phyloP scores from a whole-genome alignment of 1,140 invertebrate genomes.

The Bradynema listronoti region DNA sequence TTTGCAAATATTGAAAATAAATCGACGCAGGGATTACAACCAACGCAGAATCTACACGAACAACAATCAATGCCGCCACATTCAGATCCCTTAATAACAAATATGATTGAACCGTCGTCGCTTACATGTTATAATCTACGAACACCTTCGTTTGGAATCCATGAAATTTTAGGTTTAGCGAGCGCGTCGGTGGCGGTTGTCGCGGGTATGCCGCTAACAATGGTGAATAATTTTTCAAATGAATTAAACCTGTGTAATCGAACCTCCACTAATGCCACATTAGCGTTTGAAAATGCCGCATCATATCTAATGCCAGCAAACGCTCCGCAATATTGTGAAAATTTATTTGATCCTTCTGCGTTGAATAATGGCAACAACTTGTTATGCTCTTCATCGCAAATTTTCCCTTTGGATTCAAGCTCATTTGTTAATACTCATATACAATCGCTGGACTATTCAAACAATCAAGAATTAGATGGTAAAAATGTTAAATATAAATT shows the following conservation, averaged over 20 bases:
- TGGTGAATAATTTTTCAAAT: not conserved
- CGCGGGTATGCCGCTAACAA: constrained; percentile 6
- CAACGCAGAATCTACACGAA: too few species aligned
- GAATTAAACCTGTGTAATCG: too few species aligned
- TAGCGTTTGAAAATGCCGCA: too few species aligned
- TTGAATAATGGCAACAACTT: not conserved
- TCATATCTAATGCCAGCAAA: constrained; percentile 3
- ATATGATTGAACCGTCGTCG: too few species aligned
- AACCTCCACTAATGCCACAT: not conserved
- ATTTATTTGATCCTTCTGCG: not conserved
- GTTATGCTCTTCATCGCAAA: constrained; percentile 8
- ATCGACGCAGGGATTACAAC: too few species aligned
- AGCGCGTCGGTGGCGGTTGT: constrained; percentile 11
- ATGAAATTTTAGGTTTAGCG: constrained; percentile 38
- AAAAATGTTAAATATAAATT: not conserved
- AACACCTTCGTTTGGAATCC: constrained; percentile 35
- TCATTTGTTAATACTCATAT: constrained; percentile 20
- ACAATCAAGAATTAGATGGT: not conserved
- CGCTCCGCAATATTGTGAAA: not conserved
- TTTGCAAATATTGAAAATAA: too few species aligned
- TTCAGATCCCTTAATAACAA: too few species aligned
- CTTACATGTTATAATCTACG: too few species aligned
- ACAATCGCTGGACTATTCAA: constrained; percentile 23
- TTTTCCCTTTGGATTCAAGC: constrained; percentile 31
- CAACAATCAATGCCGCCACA: too few species aligned